Percentiles rank a stretch among this genome's conserved stretches.
These are phyloP conservation scores for Urophycis tenuis DNA, from an alignment of 2,797 vertebrate genomes.

Conservation along the genomic window DNA sequence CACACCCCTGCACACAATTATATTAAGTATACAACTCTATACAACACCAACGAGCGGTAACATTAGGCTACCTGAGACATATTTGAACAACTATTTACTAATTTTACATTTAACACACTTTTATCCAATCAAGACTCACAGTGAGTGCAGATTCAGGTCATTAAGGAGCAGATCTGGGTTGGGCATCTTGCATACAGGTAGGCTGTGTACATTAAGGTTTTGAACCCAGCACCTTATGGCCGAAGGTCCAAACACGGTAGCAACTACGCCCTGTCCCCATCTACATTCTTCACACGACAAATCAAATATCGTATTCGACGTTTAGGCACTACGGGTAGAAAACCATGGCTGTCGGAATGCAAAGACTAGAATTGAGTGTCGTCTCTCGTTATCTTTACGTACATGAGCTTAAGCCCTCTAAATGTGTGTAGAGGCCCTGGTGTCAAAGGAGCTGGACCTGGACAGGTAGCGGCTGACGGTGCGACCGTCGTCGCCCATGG, in stretches of 20 bases:
- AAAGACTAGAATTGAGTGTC: not conserved
- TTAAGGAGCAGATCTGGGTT: not conserved
- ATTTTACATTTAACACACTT: not conserved
- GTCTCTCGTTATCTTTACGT: not conserved
- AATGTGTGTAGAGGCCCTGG: slow-evolving; percentile 66
- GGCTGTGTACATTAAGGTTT: not conserved
- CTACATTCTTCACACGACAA: not conserved
- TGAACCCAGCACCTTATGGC: not conserved
- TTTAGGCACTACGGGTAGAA: not conserved
- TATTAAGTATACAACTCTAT: not conserved
- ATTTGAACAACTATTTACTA: not conserved
- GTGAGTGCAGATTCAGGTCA: not conserved
- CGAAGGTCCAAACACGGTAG: not conserved
- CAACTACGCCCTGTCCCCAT: not conserved
- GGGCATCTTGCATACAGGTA: not conserved
- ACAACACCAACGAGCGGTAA: not conserved
- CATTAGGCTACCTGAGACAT: not conserved
- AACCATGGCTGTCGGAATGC: not conserved
- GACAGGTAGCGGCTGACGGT: slow-evolving; percentile 81
- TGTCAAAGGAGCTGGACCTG: slow-evolving; percentile 71
- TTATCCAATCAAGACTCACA: not conserved
- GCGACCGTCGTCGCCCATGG: slow-evolving; percentile 80
- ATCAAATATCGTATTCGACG: not conserved
- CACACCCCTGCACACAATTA: not conserved
- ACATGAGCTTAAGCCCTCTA: slow-evolving; percentile 28